Evolutionary conservation across 2,888 invertebrate genomes (phyloP).

Genomic region (Gymnoscelis rufifasciata): DNA sequence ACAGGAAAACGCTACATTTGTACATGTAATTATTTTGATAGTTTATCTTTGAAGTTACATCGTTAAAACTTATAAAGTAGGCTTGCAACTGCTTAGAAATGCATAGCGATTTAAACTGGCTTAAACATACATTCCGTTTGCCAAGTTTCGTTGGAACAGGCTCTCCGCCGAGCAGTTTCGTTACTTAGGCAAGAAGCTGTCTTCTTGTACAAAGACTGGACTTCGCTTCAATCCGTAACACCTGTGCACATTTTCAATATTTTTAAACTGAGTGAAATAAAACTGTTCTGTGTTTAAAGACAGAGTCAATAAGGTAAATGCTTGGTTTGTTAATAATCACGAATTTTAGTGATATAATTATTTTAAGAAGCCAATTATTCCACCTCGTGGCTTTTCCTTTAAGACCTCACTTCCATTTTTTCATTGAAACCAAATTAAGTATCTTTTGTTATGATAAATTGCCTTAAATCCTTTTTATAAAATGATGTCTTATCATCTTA

Average conservation of each 20-base stretch:
- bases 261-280: constrained; percentile 19
- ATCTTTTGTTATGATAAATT: too few species aligned
- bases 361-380: too few species aligned
- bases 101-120: not conserved
- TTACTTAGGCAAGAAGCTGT: constrained; percentile 1
- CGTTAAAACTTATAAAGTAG: not conserved
- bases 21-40: not conserved
- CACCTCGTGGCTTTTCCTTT: too few species aligned
- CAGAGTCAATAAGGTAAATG: not conserved
- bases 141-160: not conserved
- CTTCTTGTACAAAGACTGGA: constrained; percentile 6
- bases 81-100: not conserved
- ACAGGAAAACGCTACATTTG: not conserved
- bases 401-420: too few species aligned
- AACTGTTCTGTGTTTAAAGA: not conserved
- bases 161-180: constrained; percentile 6
- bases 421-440: too few species aligned
- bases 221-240: constrained; percentile 17
- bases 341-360: too few species aligned
- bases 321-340: too few species aligned
- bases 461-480: too few species aligned
- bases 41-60: not conserved
- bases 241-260: constrained; percentile 15
- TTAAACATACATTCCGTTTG: too few species aligned
- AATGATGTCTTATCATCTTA: too few species aligned